Evolutionary conservation across 2,797 vertebrate species (phyloP), one percentile per base, ranked within the genome.

Genomic region (Cuniculus paca): DNA sequence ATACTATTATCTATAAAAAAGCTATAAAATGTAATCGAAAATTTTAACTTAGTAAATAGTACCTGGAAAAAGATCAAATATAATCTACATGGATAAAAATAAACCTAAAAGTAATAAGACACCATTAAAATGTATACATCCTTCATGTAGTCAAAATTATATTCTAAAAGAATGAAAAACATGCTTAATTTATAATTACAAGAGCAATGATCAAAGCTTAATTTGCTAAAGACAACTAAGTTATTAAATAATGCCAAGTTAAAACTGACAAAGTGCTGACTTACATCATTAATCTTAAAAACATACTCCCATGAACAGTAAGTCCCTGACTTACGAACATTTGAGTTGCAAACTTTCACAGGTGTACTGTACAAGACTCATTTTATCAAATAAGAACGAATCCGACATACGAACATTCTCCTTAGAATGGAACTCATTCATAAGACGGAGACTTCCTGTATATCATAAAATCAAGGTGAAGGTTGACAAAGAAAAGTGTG

Each of bases 401-500:
- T 31, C 42, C 24, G 42, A 75, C 72, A 48, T 48, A 75, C 2
- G 24, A 75, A 48, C 13, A 6, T 45, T 75, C 22, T 75, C 72
- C 72, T 13, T 13, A 48, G 26, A 48, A 31, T 11, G 6, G 42
- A 45, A 75, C 42, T 75, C 24, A 75, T 17, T 48, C 26, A 16
- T 48, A 75, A 75, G 42, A 1, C 72, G 6, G 24, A 39, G 70
- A 42, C 36, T 45, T 74, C 26, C 70, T 65, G 34, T 48, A 31
- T 60, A 10, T 72, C 54, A 79, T 84, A 92, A 88, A 91, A 95
- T 72, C 60, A 94, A 83, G 39, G 42, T 90, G 39, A 93, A 96
- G 20, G 34, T 28, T 86, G 17, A 92, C 22, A 89, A 91, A 88
- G n/a, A 84, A 95, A 94, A 83, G 60, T 8, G 24, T 42, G n/a